Base-by-base conservation (phyloP, 2,113 vertebrate genomes). In the Perca schrenkii region DNA sequence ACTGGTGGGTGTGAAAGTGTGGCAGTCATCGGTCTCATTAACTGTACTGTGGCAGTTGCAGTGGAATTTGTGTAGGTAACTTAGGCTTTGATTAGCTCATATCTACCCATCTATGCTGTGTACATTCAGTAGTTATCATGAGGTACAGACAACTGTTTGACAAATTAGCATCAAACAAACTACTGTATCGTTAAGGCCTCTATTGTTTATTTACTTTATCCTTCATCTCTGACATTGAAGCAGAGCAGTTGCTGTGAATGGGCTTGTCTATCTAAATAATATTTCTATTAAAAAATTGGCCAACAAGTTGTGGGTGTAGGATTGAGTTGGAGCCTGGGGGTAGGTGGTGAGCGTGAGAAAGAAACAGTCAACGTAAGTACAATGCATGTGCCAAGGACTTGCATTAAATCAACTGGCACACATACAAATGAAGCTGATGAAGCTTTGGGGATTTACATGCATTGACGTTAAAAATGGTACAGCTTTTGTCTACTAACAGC, bases 391-490 rank as follows among this genome's bases (percentile, higher is more conserved):
- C 66, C 70, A 79, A 73, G 28, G 28, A 69, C 19, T 56, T 34
- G 28, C 58, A 66, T 69, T 72, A 66, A 82, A 72, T 79, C 31
- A 79, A 19, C 56, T 75, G 49, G 47, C 28, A 52, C 73, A 80
- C 4, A 60, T 40, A 53, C 3, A 64, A n/a, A 58, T 28, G 2
- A 28, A 28, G 28, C 28, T 28, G 19, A 52, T 65, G 22, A 61
- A 14, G 57, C 40, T 63, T 53, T 70, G 34, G 21, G 72, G 28
- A 46, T 56, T 12, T 56, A 34, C 40, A 36, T 50, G 28, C 28
- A 28, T n/a, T 70, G 22, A 61, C 36, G 61, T 77, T 52, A 43
- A 46, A 46, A 15, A 19, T 50, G 16, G 28, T 46, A 22, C 52
- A 57, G 83, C 61, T 43, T 43, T 72, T 58, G 12, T 19, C 43